Base-by-base conservation (phyloP, 2,113 vertebrate genomes). In the Psilopogon haemacephalus region DNA sequence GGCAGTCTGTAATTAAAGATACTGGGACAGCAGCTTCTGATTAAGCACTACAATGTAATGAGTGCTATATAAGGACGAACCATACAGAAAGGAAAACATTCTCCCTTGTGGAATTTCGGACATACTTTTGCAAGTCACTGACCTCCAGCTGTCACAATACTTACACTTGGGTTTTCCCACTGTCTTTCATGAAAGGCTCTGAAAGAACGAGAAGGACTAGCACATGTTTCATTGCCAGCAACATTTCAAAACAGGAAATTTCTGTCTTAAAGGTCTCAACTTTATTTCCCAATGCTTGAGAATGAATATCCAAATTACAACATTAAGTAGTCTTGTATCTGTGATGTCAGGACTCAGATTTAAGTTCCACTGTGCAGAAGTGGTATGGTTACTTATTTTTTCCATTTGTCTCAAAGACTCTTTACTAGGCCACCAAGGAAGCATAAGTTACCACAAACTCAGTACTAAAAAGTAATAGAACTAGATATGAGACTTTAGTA, bases 111-210 rank as follows among this genome's bases (percentile, higher is more conserved):
- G 33, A 48, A 89, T 78, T 85, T 82, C 2, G 3, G 32, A 64
- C 10, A n/a, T n/a, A 76, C 70, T 89, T 89, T 88, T 60, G n/a
- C 44, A 86, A 83, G 75, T 48, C 76, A 59, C 56, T 40, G 79
- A 93, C 74, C 46, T 93, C 55, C 76, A 92, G 60, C 88, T 92
- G 88, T 46, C 79, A 76, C 55, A 86, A 85, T 80, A 73, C 83
- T 93, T 48, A 52, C 27, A 60, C 54, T 83, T 5, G 3, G 5
- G 27, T 90, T 85, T 68, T 78, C 69, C 71, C 40, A 76, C 0
- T 68, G 59, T 84, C 54, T 85, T 82, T 91, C 63, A 79, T 14
- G 17, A 83, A 91, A 87, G 62, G 14, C 12, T 89, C 24, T 72
- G 40, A 44, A 33, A 76, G 87, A 32, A 92, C 15, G 33, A 58